Conservation (phyloP, 2,113 vertebrate genomes). For the Patagioenas fasciata region DNA sequence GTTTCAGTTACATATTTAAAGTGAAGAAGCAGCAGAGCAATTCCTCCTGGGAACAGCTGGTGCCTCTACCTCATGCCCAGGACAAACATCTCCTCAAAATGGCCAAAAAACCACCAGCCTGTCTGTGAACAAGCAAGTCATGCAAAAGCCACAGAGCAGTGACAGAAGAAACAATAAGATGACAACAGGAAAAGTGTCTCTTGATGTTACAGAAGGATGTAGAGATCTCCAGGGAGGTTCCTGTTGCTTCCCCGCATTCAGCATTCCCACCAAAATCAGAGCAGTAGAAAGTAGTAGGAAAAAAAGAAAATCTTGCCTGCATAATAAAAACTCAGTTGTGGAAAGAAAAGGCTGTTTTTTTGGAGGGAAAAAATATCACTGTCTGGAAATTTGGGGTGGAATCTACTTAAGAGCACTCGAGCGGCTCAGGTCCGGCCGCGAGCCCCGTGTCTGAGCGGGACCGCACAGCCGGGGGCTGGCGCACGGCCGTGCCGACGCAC, state of each 20-base stretch:
- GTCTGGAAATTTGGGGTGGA: neutral
- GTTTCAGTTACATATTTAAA: neutral
- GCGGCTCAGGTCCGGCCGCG: accelerated
- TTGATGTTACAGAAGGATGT: accelerated
- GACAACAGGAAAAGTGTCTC: neutral
- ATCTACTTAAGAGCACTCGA: neutral
- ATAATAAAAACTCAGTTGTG: neutral
- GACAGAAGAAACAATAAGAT: neutral
- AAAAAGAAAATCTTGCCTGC: neutral
- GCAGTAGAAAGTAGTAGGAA: neutral
- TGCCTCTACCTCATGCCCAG: neutral
- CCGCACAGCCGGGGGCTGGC: neutral
- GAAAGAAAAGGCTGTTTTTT: neutral
- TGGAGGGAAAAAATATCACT: neutral
- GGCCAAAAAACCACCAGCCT: neutral
- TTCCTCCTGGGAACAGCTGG: neutral
- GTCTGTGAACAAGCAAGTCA: neutral
- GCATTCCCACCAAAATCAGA: neutral
- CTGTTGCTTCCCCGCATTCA: accelerated
- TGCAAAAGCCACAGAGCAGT: neutral
- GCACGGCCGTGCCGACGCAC: neutral
- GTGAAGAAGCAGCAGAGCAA: neutral
- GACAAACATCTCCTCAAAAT: neutral
- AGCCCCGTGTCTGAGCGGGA: neutral
- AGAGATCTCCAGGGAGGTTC: neutral